These are phyloP conservation scores for Entosphenus tridentatus DNA, from an alignment of 2,113 vertebrate genomes.

Conservation along the genomic window DNA sequence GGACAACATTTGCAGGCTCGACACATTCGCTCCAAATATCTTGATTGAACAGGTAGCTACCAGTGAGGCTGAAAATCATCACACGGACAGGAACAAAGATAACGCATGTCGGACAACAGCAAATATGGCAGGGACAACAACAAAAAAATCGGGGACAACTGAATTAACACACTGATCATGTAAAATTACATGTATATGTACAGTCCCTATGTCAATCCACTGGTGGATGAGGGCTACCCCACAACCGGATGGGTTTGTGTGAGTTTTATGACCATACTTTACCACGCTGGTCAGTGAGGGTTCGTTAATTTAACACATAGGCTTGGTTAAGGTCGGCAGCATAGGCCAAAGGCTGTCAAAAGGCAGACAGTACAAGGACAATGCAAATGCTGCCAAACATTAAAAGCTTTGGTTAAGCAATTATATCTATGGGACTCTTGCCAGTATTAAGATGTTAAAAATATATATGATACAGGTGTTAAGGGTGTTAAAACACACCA, in stretches of 20 bases:
- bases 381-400: background rate
- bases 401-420: background rate
- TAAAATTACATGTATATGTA: background rate
- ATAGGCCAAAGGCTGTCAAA: background rate
- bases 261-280: background rate
- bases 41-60: constrained; percentile 19
- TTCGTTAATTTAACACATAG: too few relatives aligned
- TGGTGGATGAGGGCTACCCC: background rate
- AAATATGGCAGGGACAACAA: background rate
- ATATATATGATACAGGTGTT: too few relatives aligned
- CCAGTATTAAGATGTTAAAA: too few relatives aligned
- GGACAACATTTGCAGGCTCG: constrained; percentile 19
- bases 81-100: background rate
- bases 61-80: background rate
- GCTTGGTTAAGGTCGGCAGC: background rate
- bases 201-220: background rate
- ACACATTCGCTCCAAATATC: constrained; percentile 20
- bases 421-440: background rate
- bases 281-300: background rate
- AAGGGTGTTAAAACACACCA: too few relatives aligned
- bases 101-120: background rate
- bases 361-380: background rate
- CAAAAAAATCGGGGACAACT: background rate
- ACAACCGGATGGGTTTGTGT: background rate
- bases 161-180: background rate